Percentiles rank a stretch among this genome's conserved stretches.
Evolutionary conservation across 2,797 vertebrate species (phyloP).

Genomic region (Danio tinwini): DNA sequence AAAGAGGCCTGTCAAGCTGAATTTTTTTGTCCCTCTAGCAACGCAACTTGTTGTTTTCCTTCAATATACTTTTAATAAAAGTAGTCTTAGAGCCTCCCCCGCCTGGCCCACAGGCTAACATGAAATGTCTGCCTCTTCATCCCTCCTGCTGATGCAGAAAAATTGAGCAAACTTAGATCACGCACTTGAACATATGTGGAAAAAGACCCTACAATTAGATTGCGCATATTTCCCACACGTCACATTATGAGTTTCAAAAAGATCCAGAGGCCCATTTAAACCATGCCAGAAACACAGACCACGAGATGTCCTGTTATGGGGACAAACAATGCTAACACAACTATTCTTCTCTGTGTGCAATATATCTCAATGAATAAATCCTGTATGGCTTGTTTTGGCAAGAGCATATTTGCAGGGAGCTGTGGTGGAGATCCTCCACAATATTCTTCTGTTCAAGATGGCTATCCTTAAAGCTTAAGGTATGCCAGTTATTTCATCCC

Average conservation of each 20-base stretch:
- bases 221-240: conserved; percentile 17
- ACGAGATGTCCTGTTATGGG: not conserved
- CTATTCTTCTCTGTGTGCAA: conserved; percentile 33
- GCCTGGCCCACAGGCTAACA: conserved; percentile 62
- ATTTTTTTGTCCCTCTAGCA: conserved; percentile 51
- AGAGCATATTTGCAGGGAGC: not conserved
- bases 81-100: conserved; percentile 74
- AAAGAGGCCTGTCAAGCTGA: conserved; percentile 63
- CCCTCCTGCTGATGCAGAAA: conserved; percentile 48
- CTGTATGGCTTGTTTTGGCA: conserved; percentile 39
- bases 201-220: conserved; percentile 43
- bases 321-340: conserved; percentile 22
- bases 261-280: conserved; percentile 1
- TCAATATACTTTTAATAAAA: conserved; percentile 83
- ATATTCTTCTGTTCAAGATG: conserved; percentile 62
- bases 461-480: conserved; percentile 59
- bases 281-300: not conserved
- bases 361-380: conserved; percentile 7
- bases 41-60: conserved; percentile 70
- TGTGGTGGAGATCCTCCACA: conserved; percentile 47
- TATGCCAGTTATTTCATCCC: conserved; percentile 64
- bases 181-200: conserved; percentile 49
- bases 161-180: conserved; percentile 49
- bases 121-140: conserved; percentile 73
- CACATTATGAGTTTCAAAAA: conserved; percentile 11